Evolutionary conservation across 2,888 invertebrate genomes (phyloP).

Genomic region (Corythucha ciliata): DNA sequence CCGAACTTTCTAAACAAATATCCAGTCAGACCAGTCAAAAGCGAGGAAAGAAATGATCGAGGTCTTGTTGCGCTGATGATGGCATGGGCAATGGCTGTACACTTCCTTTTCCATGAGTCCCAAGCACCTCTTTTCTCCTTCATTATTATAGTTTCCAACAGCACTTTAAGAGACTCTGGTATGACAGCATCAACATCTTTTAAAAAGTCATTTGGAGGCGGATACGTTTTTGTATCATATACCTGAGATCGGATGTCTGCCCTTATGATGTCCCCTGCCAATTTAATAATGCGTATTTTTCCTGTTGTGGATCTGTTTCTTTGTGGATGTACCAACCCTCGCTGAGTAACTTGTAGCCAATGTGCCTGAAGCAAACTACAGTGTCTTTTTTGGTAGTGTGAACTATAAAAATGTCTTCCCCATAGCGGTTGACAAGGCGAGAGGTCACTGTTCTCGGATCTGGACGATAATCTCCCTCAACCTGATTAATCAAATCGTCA

Average conservation of each 20-base stretch:
- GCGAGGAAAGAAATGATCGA: constrained; percentile 25
- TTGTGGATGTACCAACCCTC: constrained; percentile 16
- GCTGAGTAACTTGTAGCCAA: constrained; percentile 17
- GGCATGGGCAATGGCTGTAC: background rate
- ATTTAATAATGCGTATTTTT: constrained; percentile 4
- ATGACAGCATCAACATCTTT: constrained; percentile 15
- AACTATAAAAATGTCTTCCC: constrained; percentile 3
- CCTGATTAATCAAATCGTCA: constrained; percentile 20
- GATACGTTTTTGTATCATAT: constrained; percentile 22
- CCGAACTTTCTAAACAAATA: constrained; percentile 29
- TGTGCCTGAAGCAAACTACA: constrained; percentile 18
- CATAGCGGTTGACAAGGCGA: background rate
- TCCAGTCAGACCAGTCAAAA: constrained; percentile 18
- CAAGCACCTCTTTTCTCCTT: constrained; percentile 24
- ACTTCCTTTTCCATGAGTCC: constrained; percentile 25
- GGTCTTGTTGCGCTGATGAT: constrained; percentile 23
- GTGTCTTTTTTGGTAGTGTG: constrained; percentile 10
- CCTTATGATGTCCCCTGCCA: constrained; percentile 10
- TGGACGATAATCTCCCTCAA: constrained; percentile 22
- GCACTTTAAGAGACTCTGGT: constrained; percentile 23
- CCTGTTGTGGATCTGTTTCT: constrained; percentile 10
- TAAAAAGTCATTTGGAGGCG: constrained; percentile 13
- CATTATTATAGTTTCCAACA: too few species aligned
- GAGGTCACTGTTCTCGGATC: constrained; percentile 15
- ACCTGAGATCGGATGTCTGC: constrained; percentile 29